Conservation (phyloP, 1,140 invertebrate genomes). For the Drosophila repleta region DNA sequence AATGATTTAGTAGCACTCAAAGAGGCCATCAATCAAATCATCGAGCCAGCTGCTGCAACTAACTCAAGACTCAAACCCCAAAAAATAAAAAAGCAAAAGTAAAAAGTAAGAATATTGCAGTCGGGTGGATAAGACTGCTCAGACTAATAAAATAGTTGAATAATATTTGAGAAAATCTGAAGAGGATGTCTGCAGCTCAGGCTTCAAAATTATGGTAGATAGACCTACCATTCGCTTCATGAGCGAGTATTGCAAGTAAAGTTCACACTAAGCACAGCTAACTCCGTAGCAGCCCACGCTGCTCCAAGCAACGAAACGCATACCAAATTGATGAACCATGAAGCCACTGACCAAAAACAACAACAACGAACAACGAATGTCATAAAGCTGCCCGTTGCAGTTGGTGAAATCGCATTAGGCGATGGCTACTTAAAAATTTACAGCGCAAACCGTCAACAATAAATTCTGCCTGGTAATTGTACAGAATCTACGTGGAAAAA, state of each 20-base stretch:
- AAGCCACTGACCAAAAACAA: conserved; percentile 24
- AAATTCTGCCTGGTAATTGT: conserved; percentile 49
- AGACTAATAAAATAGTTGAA: no score
- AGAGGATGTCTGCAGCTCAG: neutral
- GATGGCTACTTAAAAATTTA: conserved; percentile 52
- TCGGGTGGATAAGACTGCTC: neutral
- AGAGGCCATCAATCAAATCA: conserved; percentile 38
- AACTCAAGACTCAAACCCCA: conserved; percentile 23
- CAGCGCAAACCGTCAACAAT: conserved; percentile 43
- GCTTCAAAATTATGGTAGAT: no score
- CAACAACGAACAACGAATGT: conserved; percentile 28
- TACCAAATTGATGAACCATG: conserved; percentile 43
- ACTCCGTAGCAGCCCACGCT: conserved; percentile 12
- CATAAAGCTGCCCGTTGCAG: conserved; percentile 43
- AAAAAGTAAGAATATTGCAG: neutral
- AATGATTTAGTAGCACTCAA: conserved; percentile 37
- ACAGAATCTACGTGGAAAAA: conserved; percentile 28
- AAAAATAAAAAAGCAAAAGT: neutral
- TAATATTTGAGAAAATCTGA: no score
- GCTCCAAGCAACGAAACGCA: conserved; percentile 28
- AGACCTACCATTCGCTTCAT: no score
- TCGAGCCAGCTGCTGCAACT: conserved; percentile 29
- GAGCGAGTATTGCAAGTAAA: neutral
- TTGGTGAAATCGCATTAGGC: conserved; percentile 47
- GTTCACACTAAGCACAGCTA: conserved; percentile 8